phyloP scores from a whole-genome alignment of 2,113 vertebrate genomes.

The Campylomormyrus tamandua region DNA sequence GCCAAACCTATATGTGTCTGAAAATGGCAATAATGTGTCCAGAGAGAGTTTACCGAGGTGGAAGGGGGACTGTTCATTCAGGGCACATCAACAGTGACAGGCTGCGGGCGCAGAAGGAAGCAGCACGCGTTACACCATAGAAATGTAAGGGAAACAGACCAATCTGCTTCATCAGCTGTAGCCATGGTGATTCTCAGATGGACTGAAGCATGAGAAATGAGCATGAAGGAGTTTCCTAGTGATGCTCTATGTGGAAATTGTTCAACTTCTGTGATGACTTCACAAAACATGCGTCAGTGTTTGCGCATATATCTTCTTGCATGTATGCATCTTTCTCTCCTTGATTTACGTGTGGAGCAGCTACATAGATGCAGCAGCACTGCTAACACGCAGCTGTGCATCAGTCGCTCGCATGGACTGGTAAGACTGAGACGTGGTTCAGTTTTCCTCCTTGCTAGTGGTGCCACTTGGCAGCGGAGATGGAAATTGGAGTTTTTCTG shows the following conservation, averaged over 20 bases:
- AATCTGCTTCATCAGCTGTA: neutral
- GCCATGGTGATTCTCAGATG: neutral
- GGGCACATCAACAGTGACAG: neutral
- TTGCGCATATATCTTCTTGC: neutral
- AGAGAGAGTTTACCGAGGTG: neutral
- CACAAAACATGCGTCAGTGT: neutral
- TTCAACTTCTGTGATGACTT: neutral
- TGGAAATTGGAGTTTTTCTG: neutral
- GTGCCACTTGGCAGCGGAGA: neutral
- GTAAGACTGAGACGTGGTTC: neutral
- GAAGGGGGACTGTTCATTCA: conserved; percentile 8
- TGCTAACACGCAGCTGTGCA: neutral
- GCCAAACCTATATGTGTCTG: conserved; percentile 19
- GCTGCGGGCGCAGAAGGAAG: neutral
- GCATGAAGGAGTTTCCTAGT: neutral
- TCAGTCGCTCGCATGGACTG: neutral
- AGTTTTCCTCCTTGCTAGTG: neutral
- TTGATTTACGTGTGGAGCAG: neutral
- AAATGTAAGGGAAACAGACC: conserved; percentile 4
- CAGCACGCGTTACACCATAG: neutral
- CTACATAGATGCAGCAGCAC: neutral
- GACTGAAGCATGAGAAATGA: neutral
- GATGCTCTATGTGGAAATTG: neutral
- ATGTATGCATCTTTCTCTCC: neutral
- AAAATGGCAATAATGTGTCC: conserved; percentile 18